Base-by-base conservation (phyloP, 1,140 invertebrate species). In the Trypoxylus dichotomus region DNA sequence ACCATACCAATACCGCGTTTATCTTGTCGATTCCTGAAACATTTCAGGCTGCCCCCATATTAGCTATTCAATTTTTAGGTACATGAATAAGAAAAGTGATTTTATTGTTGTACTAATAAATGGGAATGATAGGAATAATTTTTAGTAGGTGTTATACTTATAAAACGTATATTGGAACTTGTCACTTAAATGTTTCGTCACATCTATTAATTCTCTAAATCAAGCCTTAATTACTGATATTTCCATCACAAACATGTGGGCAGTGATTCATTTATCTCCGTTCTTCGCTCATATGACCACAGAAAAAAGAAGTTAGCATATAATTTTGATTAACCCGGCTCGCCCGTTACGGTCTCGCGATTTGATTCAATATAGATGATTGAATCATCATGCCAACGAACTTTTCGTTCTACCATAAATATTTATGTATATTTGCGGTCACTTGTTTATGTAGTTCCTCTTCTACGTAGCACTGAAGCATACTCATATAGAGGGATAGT, bases 301-400 rank as follows among this genome's bases (percentile, higher is more conserved):
- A 68, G 21, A 68, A 68, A 68, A 24, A 68, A 68, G 60, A 29
- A 24, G 2, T 24, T 68, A 27, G 60, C 60, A 68, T 68, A 29
- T 68, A 68, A 68, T 27, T 68, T 29, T 68, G 60, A 68, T 68
- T 68, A 68, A 29, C 60, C 11, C 27, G 27, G 19, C 21, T 27
- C 21, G 60, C 60, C 24, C 60, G 60, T 68, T 68, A 68, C 60
- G 60, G 60, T 68, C 60, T 68, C 60, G 60, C 60, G 60, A 24
- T 68, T 27, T 29, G 27, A 68, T 68, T 68, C 60, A 68, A 68
- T 68, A 29, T 68, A 68, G 24, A 25, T 24, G 60, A 68, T 68
- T 68, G 60, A 68, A 68, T 68, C 60, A 68, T 68, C 60, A 68
- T 68, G 60, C 60, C 60, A 68, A 68, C 60, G 60, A 68, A 68